Percentiles rank a stretch among this genome's conserved stretches.
Evolutionary conservation across 2,797 vertebrate genomes (phyloP).

Genomic region (Threskiornis aethiopicus): DNA sequence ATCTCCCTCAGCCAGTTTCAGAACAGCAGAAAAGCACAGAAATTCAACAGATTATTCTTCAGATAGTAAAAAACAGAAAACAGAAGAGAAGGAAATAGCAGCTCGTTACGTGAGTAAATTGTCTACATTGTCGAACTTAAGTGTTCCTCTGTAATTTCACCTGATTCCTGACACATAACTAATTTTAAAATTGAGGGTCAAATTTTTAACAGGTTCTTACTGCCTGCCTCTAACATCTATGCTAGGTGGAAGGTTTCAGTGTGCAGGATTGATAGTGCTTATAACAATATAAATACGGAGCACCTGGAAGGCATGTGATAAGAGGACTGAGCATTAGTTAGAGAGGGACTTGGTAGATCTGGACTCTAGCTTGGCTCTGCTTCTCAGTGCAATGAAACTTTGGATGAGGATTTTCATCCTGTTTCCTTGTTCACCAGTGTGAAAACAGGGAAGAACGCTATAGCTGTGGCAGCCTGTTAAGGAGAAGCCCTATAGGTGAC

Average conservation of each 20-base stretch:
- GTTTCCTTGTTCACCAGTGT: not conserved
- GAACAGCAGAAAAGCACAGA: constrained; percentile 90
- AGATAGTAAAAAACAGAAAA: constrained; percentile 94
- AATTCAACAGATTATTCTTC: constrained; percentile 90
- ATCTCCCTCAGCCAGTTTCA: constrained; percentile 92
- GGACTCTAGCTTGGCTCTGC: not conserved
- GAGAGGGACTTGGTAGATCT: not conserved
- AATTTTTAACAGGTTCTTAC: not conserved
- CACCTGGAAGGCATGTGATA: not conserved
- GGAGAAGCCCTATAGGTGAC: not conserved
- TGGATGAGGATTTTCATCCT: not conserved
- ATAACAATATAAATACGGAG: not conserved
- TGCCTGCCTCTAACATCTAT: not conserved
- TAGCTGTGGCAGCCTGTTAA: not conserved
- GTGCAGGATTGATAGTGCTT: not conserved
- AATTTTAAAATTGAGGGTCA: not conserved
- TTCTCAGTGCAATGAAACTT: not conserved
- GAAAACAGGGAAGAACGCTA: not conserved
- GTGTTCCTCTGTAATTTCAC: not conserved
- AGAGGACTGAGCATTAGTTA: not conserved
- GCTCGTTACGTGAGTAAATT: constrained; percentile 81
- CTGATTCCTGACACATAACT: not conserved
- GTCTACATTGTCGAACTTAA: not conserved
- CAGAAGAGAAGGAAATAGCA: constrained; percentile 90
- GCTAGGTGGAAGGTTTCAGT: not conserved